Base-by-base conservation (phyloP, 2,797 vertebrate genomes). In the Scleropages formosus region DNA sequence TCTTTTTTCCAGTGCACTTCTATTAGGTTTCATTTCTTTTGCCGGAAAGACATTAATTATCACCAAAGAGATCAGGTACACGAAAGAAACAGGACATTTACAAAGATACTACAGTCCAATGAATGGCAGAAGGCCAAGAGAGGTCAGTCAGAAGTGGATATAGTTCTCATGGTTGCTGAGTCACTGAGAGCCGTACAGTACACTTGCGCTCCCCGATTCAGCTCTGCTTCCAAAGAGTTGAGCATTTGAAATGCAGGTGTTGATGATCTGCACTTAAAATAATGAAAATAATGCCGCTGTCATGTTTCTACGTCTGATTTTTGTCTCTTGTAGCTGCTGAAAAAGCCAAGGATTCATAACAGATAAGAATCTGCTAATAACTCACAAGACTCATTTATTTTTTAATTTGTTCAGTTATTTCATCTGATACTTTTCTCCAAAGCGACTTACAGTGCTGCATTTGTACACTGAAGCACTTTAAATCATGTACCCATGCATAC, bases 1-100 rank as follows among this genome's bases (percentile, higher is more conserved):
- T 89, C 72, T 88, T 87, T 88, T 88, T 90, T 89, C 90, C 70
- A 89, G 84, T 4, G 1, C 6, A 73, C 75, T 78, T 87, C 84
- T 89, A 85, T 86, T 88, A 89, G 87, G 85, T 74, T 85, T 82
- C 6, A 39, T 66, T 68, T 49, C n/a, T 46, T 39, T 8, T 62
- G 9, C 67, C 49, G 27, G 70, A 22, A 27, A 61, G 31, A 6
- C 31, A 31, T 31, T 2, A 39, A 56, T 53, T 59, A 20, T 4
- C 8, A 20, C 15, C 8, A 61, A 72, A 80, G 83, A 85, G 84
- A 80, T 26, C 62, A 64, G 1, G 24, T 62, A 64, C 9, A 12
- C 24, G 18, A 1, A 12, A 60, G 60, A 12, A 46, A 72, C 60
- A 20, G 31, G 11, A 20, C 27, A 51, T 27, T 59, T 56, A 44